Evolutionary conservation across 2,888 invertebrate species (phyloP), one percentile per base, ranked within the genome.

Genomic region (Patella pellucida): DNA sequence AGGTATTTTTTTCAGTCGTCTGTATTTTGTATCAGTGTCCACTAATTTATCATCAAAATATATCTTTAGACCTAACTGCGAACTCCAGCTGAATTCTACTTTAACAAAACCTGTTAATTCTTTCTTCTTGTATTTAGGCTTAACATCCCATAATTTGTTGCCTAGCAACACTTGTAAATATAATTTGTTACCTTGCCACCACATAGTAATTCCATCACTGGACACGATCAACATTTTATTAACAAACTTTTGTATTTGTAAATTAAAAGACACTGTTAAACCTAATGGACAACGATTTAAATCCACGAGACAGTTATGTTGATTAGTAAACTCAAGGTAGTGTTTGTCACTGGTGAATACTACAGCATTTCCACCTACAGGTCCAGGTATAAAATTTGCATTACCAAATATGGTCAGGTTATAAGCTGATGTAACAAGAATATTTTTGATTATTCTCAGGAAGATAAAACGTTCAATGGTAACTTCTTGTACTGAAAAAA

Each of bases 361-460:
- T 41, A 83, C n/a, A 14, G 81, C 82, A 67, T 79, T 76, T 19
- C 79, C 82, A 41, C 81, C 83, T 11, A 16, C 31, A 9, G 79
- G 81, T 11, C 81, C 83, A 27, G 68, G 23, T 19, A 79, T 68
- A 3, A 83, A 72, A 11, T 16, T 75, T 9, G 85, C 85, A 1
- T 75, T 78, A 2, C 83, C 84, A 73, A 83, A 76, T 1, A 85
- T 73, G 5, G 84, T 83, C 14, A 86, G 82, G 77, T 84, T 85
- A 74, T 80, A 84, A 1, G 80, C 50, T 15, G 83, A 82, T 11
- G 85, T 85, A 15, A 84, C 74, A 3, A 87, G 78, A 9, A 84
- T 41, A 52, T 83, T 81, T 50, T 76, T 80, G 16, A 82, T 72
- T 19, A 86, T 85, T 11, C 67, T 23, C 9, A 81, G 69, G 75